A percentile compares a stretch with the other conserved stretches of the same genome.
Evolutionary conservation across 2,888 invertebrate genomes (phyloP).

Genomic region (Diachrysia chrysitis): DNA sequence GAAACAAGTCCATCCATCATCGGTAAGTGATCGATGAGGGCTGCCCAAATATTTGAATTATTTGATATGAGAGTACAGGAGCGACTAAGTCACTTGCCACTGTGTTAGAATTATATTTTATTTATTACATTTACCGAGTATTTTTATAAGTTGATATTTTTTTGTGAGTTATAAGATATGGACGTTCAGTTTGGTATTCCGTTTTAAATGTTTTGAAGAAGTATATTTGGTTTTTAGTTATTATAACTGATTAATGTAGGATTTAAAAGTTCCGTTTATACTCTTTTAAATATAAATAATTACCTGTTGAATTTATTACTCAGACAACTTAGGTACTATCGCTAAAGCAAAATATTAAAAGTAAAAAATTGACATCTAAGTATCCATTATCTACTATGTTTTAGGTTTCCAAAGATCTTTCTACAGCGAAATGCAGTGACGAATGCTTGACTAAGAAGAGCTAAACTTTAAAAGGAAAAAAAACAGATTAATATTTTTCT

Average conservation of each 20-base stretch:
- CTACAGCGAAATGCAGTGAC: no score
- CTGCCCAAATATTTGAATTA: slow-evolving; percentile 88
- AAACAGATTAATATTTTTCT: no score
- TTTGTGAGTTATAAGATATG: slow-evolving; percentile 5
- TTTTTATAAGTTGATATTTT: slow-evolving; percentile 21
- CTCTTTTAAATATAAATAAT: no score
- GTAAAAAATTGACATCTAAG: no score
- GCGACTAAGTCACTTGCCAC: slow-evolving; percentile 70
- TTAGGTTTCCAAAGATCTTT: no score
- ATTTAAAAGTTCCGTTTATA: neutral
- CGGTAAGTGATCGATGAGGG: slow-evolving; percentile 86
- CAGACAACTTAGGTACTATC: no score
- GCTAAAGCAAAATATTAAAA: no score
- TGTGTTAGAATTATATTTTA: slow-evolving; percentile 57
- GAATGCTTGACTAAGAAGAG: no score
- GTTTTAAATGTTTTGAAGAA: neutral
- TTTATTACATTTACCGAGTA: slow-evolving; percentile 47
- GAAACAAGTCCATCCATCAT: slow-evolving; percentile 84
- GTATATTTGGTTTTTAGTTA: neutral
- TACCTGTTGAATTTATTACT: no score
- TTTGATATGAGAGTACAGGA: slow-evolving; percentile 74
- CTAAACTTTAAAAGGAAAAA: no score
- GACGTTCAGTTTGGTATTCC: slow-evolving; percentile 13
- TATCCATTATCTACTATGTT: no score
- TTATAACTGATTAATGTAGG: neutral